Evolutionary conservation across 2,113 vertebrate species (phyloP).

Genomic region (Semnornis frantzii): DNA sequence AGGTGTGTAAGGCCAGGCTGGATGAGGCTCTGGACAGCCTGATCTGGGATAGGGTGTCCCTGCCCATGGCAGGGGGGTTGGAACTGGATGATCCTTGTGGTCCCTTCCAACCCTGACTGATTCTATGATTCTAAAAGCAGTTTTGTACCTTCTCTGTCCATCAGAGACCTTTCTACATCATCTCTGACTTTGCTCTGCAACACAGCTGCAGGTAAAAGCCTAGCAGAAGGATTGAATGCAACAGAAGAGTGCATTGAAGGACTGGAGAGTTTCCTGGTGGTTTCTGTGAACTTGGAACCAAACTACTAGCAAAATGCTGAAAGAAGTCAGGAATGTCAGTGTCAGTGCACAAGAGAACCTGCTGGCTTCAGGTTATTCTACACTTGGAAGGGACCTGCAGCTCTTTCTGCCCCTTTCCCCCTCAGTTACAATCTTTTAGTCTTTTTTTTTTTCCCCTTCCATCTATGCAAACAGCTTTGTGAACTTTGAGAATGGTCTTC

Average conservation of each 20-base stretch:
- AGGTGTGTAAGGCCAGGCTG: no score
- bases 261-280: not conserved
- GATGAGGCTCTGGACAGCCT: no score
- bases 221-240: not conserved
- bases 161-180: not conserved
- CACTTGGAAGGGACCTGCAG: not conserved
- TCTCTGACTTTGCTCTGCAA: not conserved
- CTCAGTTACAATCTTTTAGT: not conserved
- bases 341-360: not conserved
- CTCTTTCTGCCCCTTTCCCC: not conserved
- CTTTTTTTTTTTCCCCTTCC: not conserved
- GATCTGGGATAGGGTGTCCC: no score
- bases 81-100: no score
- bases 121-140: not conserved
- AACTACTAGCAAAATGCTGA: not conserved
- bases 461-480: conserved; percentile 29
- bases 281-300: not conserved
- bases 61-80: no score
- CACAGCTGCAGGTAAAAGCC: not conserved
- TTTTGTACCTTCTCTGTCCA: not conserved
- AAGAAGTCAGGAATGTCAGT: not conserved
- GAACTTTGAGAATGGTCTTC: conserved; percentile 63
- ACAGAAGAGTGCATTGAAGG: not conserved
- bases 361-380: not conserved
- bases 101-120: no score